Evolutionary conservation across 1,140 invertebrate genomes (phyloP).

Genomic region (Hyles vespertilio): DNA sequence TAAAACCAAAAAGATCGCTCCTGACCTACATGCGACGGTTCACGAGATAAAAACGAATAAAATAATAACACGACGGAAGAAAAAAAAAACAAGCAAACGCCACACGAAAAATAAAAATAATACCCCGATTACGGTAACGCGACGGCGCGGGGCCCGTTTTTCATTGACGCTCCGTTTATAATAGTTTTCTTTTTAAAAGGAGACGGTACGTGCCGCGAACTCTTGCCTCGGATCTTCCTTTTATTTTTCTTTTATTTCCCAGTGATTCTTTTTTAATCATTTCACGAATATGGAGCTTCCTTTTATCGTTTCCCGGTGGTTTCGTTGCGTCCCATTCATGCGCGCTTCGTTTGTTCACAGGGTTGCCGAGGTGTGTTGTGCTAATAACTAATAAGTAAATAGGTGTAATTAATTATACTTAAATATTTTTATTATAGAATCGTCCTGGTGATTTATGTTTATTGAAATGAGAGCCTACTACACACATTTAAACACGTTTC

Average conservation of each 20-base stretch:
- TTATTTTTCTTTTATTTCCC: constrained; percentile 45
- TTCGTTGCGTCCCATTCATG: constrained; percentile 52
- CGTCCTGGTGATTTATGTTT: too few relatives aligned
- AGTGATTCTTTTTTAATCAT: constrained; percentile 67
- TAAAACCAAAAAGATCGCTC: constrained; percentile 61
- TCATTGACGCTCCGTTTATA: constrained; percentile 65
- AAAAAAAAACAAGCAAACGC: constrained; percentile 51
- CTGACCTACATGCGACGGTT: constrained; percentile 71
- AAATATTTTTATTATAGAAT: too few relatives aligned
- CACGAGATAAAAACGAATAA: constrained; percentile 52
- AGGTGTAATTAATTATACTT: too few relatives aligned
- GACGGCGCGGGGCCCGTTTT: constrained; percentile 51
- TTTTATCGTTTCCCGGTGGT: constrained; percentile 66
- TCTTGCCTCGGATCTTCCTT: constrained; percentile 19
- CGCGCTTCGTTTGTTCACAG: constrained; percentile 10
- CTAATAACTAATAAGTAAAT: too few relatives aligned
- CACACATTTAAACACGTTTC: too few relatives aligned
- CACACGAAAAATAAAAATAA: constrained; percentile 65
- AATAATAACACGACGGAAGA: constrained; percentile 67
- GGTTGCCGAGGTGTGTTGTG: constrained; percentile 8
- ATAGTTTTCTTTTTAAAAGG: constrained; percentile 70
- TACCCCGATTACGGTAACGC: constrained; percentile 68
- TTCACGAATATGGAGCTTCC: constrained; percentile 68
- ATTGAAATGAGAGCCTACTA: too few relatives aligned
- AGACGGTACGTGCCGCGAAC: constrained; percentile 61